Evolutionary conservation across 2,888 invertebrate genomes (phyloP).

Genomic region (Eristalinus sepulchralis): DNA sequence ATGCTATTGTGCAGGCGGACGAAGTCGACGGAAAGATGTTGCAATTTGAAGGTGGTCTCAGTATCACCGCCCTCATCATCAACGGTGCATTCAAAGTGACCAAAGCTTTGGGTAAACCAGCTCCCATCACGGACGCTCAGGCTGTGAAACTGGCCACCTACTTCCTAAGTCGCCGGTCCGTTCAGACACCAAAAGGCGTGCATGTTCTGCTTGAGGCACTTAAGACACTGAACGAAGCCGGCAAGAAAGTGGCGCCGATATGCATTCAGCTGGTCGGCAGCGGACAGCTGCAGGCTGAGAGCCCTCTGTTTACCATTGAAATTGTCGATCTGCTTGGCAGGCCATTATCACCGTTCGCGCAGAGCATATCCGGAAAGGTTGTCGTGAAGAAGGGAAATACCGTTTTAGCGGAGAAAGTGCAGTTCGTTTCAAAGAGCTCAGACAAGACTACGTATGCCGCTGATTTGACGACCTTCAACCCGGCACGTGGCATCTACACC

Average conservation of each 20-base stretch:
- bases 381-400: slow-evolving; percentile 82
- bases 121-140: slow-evolving; percentile 89
- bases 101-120: slow-evolving; percentile 84
- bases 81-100: slow-evolving; percentile 84
- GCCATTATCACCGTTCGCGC: slow-evolving; percentile 81
- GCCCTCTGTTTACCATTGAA: slow-evolving; percentile 87
- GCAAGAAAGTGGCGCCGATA: slow-evolving; percentile 90
- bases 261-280: slow-evolving; percentile 90
- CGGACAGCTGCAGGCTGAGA: slow-evolving; percentile 88
- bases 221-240: slow-evolving; percentile 83
- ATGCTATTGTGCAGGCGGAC: slow-evolving; percentile 96
- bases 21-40: slow-evolving; percentile 94
- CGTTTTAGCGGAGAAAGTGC: slow-evolving; percentile 82
- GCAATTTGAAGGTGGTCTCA: slow-evolving; percentile 95
- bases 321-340: slow-evolving; percentile 89
- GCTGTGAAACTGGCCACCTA: slow-evolving; percentile 94
- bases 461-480: slow-evolving; percentile 88
- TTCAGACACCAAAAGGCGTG: slow-evolving; percentile 92
- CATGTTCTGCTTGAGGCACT: slow-evolving; percentile 91
- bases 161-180: slow-evolving; percentile 93
- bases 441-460: slow-evolving; percentile 88
- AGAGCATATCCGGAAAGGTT: slow-evolving; percentile 76
- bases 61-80: slow-evolving; percentile 86
- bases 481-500: slow-evolving; percentile 92
- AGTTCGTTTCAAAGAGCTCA: slow-evolving; percentile 86